Evolutionary conservation across 2,113 vertebrate species (phyloP).

Genomic region (Meriones unguiculatus): DNA sequence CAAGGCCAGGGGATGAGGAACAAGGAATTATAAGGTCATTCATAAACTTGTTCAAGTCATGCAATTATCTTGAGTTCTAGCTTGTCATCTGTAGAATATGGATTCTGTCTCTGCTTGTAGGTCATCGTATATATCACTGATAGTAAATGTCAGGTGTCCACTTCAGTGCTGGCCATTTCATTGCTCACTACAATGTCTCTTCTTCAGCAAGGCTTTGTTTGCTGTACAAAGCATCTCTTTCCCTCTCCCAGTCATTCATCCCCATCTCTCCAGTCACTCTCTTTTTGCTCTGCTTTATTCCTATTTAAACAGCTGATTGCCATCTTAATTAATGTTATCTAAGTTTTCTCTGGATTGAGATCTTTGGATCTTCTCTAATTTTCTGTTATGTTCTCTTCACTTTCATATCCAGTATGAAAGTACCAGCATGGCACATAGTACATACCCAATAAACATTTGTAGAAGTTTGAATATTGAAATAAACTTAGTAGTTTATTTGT

Average conservation of each 20-base stretch:
- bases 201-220: slow-evolving; percentile 9
- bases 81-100: slow-evolving; percentile 32
- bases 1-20: not conserved
- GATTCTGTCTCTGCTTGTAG: not conserved
- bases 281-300: not conserved
- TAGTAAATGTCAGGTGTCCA: not conserved
- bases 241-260: not conserved
- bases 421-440: not conserved
- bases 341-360: not conserved
- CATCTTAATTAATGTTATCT: not conserved
- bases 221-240: not conserved
- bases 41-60: slow-evolving; percentile 25
- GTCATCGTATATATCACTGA: not conserved
- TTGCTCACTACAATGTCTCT: not conserved
- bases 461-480: not conserved
- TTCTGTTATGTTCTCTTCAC: not conserved
- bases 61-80: not conserved
- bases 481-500: not conserved
- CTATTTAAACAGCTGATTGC: not conserved
- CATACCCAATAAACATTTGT: slow-evolving; percentile 4
- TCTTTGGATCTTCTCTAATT: not conserved
- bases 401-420: not conserved
- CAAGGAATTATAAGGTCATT: not conserved
- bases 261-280: not conserved
- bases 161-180: not conserved